Evolutionary conservation across 2,888 invertebrate species (phyloP), one percentile per base, ranked within the genome.

Genomic region (Carabus problematicus): DNA sequence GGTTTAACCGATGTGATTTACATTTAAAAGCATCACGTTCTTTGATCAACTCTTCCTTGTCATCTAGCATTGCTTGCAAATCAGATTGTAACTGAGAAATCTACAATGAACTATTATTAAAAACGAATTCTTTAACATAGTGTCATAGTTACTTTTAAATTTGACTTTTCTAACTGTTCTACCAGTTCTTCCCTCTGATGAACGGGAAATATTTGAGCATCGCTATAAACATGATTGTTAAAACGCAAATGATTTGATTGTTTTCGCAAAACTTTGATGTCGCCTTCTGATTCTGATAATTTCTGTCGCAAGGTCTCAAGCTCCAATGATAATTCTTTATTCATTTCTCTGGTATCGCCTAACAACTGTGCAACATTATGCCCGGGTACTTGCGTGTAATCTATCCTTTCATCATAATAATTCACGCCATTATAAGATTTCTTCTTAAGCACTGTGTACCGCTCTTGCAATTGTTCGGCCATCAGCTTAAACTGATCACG

Each of bases 1-100:
- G 89, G 80, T 94, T 94, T 18, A 94, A 84, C 8, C 93, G 84
- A 77, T 93, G 92, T 2, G 92, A 91, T 83, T 94, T 94, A 74
- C 87, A 89, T 77, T 92, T 92, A 77, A 92, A 94, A 19, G 91
- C 91, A 79, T 94, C 94, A 70, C 93, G 84, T 78, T 94, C 93
- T 4, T 88, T 89, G 14, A 90, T 88, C 41, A 92, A 80, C 77
- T 94, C 94, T 77, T 94, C 93, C 77, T 94, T 94, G 78, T 94
- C 94, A 79, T 94, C 94, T 54, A 94, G 80, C 39, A 93, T 86
- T 6, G 89, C 87, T 78, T 93, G 88, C 41, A 94, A 85, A 80
- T 95, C 94, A 55, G 88, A 83, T 76, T 91, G 89, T 58, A 94
- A 80, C 80, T 93, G 91, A 73, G 86, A 85, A 78, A 88, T 91